Percentiles rank a stretch among this genome's conserved stretches.
phyloP scores from a whole-genome alignment of 2,113 vertebrate genomes.

The Cheirogaleus medius region DNA sequence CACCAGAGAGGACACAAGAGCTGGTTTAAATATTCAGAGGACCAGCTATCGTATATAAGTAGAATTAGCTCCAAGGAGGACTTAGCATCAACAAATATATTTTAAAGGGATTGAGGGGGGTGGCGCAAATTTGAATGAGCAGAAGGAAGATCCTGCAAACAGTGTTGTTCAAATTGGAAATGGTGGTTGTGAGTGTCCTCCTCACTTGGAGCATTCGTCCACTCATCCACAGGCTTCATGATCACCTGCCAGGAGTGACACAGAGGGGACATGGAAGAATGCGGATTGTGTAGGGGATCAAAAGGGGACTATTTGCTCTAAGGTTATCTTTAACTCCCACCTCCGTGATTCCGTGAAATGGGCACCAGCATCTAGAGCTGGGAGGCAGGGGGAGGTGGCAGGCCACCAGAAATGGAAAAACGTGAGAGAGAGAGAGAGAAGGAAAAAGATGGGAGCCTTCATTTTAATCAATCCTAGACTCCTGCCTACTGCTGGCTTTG shows the following conservation, averaged over 20 bases:
- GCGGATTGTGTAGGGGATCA: not conserved
- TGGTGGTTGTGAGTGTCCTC: not conserved
- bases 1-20: not conserved
- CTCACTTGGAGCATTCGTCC: not conserved
- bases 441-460: not conserved
- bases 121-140: not conserved
- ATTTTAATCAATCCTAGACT: not conserved
- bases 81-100: not conserved
- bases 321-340: not conserved
- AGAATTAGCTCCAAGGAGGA: not conserved
- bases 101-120: not conserved
- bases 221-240: not conserved
- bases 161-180: not conserved
- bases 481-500: not conserved
- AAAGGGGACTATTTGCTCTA: not conserved
- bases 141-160: not conserved
- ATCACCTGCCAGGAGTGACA: not conserved
- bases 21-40: not conserved
- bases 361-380: not conserved
- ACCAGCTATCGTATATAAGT: not conserved
- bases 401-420: not conserved
- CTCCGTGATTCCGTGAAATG: not conserved
- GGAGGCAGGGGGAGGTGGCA: not conserved
- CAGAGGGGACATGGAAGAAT: not conserved
- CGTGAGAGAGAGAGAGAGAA: not conserved